A percentile compares a stretch with the other conserved stretches of the same genome.
phyloP scores from a whole-genome alignment of 2,113 vertebrate species.

The Corythaixoides concolor region DNA sequence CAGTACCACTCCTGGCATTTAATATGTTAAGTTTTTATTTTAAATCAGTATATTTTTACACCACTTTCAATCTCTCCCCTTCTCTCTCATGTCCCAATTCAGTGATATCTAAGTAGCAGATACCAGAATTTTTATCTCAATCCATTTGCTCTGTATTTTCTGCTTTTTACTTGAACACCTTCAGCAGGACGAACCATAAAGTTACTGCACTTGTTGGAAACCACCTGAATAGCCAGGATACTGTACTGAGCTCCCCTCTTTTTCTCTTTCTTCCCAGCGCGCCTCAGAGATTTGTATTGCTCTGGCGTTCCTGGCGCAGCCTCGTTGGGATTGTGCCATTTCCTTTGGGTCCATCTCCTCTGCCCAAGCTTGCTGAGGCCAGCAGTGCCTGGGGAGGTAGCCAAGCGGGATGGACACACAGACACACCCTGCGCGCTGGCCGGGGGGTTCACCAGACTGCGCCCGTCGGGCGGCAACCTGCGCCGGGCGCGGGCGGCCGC shows the following conservation, averaged over 20 bases:
- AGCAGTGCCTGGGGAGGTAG: too few species aligned
- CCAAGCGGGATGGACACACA: rapidly evolving
- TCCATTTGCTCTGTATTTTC: not conserved
- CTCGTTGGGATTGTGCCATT: not conserved
- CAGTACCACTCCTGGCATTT: not conserved
- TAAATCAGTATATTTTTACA: not conserved
- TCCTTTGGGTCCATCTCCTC: not conserved
- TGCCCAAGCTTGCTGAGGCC: not conserved
- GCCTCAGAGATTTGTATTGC: too few species aligned
- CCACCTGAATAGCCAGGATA: rapidly evolving
- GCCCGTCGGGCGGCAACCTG: not conserved
- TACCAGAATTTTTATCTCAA: not conserved
- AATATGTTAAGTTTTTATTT: not conserved
- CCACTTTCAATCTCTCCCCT: not conserved
- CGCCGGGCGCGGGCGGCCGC: too few species aligned
- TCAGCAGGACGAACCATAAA: not conserved
- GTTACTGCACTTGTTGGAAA: not conserved
- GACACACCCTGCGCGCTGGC: too few species aligned
- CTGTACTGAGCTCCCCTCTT: too few species aligned
- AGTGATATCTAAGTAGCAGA: not conserved
- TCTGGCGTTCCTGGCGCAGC: not conserved
- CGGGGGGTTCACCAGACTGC: rapidly evolving
- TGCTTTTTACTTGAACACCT: not conserved
- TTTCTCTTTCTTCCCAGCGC: not conserved
- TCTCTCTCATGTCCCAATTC: not conserved